Conservation (phyloP, 2,888 invertebrate species). For the Agrotis ipsilon region DNA sequence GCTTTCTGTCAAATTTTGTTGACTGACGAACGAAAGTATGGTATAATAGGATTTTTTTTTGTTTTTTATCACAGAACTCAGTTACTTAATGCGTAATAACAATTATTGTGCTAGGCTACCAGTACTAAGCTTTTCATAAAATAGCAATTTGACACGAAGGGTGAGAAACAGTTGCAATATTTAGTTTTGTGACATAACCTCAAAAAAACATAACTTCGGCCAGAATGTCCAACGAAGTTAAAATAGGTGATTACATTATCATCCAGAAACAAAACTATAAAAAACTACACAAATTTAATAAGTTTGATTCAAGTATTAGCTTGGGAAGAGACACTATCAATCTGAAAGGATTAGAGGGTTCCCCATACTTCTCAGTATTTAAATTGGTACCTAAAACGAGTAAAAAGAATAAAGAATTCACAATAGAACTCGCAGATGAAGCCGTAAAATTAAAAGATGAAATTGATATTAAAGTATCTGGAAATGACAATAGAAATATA, state of each 20-base stretch:
- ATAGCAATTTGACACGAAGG: slow-evolving; percentile 3
- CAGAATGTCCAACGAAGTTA: slow-evolving; percentile 71
- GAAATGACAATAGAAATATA: slow-evolving; percentile 96
- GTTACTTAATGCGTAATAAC: background rate
- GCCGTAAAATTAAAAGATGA: slow-evolving; percentile 89
- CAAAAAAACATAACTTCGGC: slow-evolving; percentile 4
- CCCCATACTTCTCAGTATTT: slow-evolving; percentile 94
- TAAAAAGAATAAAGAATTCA: slow-evolving; percentile 91
- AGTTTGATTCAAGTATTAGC: slow-evolving; percentile 91
- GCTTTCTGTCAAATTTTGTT: slow-evolving; percentile 27
- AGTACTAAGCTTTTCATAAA: slow-evolving; percentile 3
- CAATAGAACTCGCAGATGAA: slow-evolving; percentile 89
- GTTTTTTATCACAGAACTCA: background rate
- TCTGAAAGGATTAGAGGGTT: slow-evolving; percentile 92
- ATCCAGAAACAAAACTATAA: slow-evolving; percentile 95
- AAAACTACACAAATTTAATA: slow-evolving; percentile 94
- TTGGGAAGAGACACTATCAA: slow-evolving; percentile 94
- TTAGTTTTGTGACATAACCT: slow-evolving; percentile 32
- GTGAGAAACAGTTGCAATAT: background rate
- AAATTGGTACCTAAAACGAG: slow-evolving; percentile 93
- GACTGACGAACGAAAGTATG: slow-evolving; percentile 16
- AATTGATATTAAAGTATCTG: slow-evolving; percentile 93
- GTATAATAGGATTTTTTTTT: background rate
- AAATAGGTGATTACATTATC: slow-evolving; percentile 94
- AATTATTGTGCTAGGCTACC: background rate